A percentile compares a stretch with the other conserved stretches of the same genome.
Conservation (phyloP, 1,140 invertebrate genomes). For the Psix sp. region DNA sequence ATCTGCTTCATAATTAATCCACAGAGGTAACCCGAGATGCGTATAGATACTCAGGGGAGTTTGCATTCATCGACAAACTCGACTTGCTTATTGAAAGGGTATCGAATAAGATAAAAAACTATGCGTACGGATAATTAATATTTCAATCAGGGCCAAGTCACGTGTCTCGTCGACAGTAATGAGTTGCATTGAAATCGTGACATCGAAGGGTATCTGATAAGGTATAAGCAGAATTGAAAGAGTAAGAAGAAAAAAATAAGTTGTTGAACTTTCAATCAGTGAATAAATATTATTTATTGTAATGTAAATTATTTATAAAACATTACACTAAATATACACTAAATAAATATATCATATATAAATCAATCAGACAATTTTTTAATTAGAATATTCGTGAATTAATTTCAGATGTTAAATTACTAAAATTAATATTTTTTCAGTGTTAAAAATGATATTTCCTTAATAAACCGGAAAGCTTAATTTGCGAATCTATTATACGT, state of each 20-base stretch:
- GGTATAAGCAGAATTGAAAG: too few relatives aligned
- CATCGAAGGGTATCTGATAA: constrained; percentile 5
- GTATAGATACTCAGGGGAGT: constrained; percentile 69
- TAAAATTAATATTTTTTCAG: too few relatives aligned
- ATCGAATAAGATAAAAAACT: constrained; percentile 65
- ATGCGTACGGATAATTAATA: constrained; percentile 70
- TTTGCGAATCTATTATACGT: constrained; percentile 25
- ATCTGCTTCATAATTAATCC: constrained; percentile 76
- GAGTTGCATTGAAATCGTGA: constrained; percentile 47
- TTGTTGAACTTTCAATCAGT: background rate
- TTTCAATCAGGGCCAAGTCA: constrained; percentile 73
- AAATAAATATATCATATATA: too few relatives aligned
- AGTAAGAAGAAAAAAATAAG: too few relatives aligned
- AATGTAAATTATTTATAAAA: too few relatives aligned
- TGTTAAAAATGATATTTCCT: background rate
- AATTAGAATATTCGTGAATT: too few relatives aligned
- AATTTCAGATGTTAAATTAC: too few relatives aligned
- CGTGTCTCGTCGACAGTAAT: constrained; percentile 66
- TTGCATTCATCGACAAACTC: constrained; percentile 68
- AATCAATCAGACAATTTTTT: too few relatives aligned
- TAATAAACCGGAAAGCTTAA: background rate
- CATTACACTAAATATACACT: too few relatives aligned
- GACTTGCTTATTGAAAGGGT: constrained; percentile 73
- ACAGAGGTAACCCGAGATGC: constrained; percentile 75
- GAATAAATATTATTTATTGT: background rate